A percentile compares a stretch with the other conserved stretches of the same genome.
These are phyloP conservation scores for Drosophila mimica DNA, from an alignment of 2,888 invertebrate species.

Conservation along the genomic window DNA sequence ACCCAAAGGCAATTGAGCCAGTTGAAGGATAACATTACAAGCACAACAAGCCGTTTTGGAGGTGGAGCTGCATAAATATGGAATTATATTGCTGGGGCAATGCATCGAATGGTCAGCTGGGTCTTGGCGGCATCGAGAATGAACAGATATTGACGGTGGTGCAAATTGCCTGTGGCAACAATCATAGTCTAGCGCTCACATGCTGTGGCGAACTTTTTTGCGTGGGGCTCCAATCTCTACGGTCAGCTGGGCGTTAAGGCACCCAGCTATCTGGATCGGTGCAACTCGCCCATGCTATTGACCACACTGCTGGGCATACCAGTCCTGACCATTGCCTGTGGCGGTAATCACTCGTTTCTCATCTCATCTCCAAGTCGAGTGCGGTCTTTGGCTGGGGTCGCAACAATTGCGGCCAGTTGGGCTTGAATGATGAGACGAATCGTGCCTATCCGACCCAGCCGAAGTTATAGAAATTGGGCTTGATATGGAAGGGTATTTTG, in stretches of 20 bases:
- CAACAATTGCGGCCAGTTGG: conserved; percentile 93
- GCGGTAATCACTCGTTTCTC: conserved; percentile 92
- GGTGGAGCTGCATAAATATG: conserved; percentile 61
- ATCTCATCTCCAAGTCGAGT: conserved; percentile 92
- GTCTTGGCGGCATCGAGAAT: conserved; percentile 91
- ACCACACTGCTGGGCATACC: conserved; percentile 90
- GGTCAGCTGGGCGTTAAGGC: conserved; percentile 93
- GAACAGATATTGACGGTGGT: conserved; percentile 90
- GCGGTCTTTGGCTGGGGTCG: conserved; percentile 96
- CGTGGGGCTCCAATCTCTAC: conserved; percentile 93
- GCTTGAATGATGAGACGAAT: conserved; percentile 90
- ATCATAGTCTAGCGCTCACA: conserved; percentile 93
- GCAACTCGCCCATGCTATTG: conserved; percentile 88
- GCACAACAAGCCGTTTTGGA: background rate
- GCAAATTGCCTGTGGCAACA: conserved; percentile 94
- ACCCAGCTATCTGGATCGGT: conserved; percentile 85
- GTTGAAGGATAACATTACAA: conserved; percentile 4
- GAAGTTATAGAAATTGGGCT: conserved; percentile 76
- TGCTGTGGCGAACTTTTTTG: too few species aligned
- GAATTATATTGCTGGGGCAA: conserved; percentile 91
- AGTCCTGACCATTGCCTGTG: conserved; percentile 91
- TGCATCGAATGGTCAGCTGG: conserved; percentile 91
- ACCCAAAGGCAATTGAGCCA: conserved; percentile 1
- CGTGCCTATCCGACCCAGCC: conserved; percentile 91
- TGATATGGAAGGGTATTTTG: conserved; percentile 9